Base-by-base conservation (phyloP, 2,797 vertebrate species). In the Dipus sagitta region DNA sequence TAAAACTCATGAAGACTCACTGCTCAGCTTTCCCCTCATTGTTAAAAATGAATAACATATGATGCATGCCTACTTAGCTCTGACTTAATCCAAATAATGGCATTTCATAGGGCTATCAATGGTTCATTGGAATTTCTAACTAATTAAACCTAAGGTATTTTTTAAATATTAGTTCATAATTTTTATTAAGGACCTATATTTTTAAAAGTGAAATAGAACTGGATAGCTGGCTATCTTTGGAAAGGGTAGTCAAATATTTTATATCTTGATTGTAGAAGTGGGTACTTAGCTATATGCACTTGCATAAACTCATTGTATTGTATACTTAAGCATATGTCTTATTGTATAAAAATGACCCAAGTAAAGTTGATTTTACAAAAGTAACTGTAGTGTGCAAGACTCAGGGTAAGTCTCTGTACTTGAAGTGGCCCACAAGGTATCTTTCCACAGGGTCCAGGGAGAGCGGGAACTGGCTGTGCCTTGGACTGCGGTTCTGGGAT, bases 401-500 rank as follows among this genome's bases (percentile, higher is more conserved):
- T 65, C 6, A 6, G 34, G n/a, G 52, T 34, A 52, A 62, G 3
- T 76, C 67, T 92, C 54, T 62, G 11, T 85, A 12, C 17, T 70
- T 72, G 75, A 60, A 79, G 10, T 62, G 14, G 84, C 24, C 85
- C 68, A 94, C 58, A 67, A 76, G 71, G 26, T 88, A 0, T 91
- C 70, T 90, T 92, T 96, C 92, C 32, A 9, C 97, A 99, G 99
- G 99, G 99, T 6, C 98, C 99, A 0, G 99, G 99, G 34, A 99
- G 99, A 97, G 98, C 99, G 0, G 99, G 98, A 2, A 99, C 99
- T 0, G 98, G 97, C 95, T 98, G 98, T 0, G 99, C 99, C 42
- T 97, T 99, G 97, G 99, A 99, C 97, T 99, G 99, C 0, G 99
- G 99, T 91, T 99, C 97, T 52, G 99, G 99, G 24, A 99, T 99